Evolutionary conservation across 2,113 vertebrate species (phyloP), one percentile per base, ranked within the genome.

Genomic region (Chrysemys picta): DNA sequence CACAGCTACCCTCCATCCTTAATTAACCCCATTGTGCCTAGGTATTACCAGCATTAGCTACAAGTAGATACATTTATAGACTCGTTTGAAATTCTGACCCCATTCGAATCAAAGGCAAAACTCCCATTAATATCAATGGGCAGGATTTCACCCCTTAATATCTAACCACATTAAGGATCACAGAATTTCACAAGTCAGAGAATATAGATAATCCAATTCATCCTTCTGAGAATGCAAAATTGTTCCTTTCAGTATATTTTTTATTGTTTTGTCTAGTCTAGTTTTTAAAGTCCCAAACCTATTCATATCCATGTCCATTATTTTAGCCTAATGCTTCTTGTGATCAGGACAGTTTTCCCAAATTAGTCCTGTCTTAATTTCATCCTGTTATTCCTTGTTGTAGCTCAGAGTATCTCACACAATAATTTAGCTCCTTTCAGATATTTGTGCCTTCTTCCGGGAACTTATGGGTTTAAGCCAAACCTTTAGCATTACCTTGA

Each of bases 71-170:
- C n/a, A 81, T 96, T 95, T 89, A 76, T 62, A 49, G 38, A 17
- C 76, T 84, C 22, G 10, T 89, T 91, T 94, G 85, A 97, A 83
- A 42, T 88, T 85, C 38, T 92, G 57, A 21, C 35, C 91, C 80
- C 22, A 53, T 81, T 0, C 0, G 88, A 90, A 72, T 83, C 57
- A 49, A 7, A 52, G 54, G 82, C 35, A 93, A 94, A 80, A 76
- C 38, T 81, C 10, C 24, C 82, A 27, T 85, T 87, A 54, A 75
- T 69, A 89, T 91, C 53, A 88, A n/a, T 13, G 29, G n/a, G 35
- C 82, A 78, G 69, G 17, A 14, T 62, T 93, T 79, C 29, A 86
- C n/a, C 49, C 5, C 35, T 25, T 53, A 47, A 19, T 84, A 78
- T 84, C 87, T 93, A n/a, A 24, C 2, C 0, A 27, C 7, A 57